Evolutionary conservation across 2,888 invertebrate species (phyloP).

Genomic region (Metalampra italica): DNA sequence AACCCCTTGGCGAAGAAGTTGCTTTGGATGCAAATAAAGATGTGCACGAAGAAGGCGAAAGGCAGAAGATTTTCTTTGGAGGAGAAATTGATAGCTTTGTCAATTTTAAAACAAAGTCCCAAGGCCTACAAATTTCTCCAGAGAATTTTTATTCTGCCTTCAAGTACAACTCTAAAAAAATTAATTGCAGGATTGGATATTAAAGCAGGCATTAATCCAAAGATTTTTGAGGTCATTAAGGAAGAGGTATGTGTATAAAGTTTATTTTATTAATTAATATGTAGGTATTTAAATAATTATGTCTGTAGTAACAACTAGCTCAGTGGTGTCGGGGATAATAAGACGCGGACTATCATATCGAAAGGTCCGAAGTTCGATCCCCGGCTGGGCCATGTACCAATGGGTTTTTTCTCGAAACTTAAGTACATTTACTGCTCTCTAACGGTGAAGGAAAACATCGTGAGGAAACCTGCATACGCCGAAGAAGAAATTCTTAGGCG

Average conservation of each 20-base stretch:
- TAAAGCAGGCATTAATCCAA: constrained; percentile 12
- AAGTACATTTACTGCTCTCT: too few relatives aligned
- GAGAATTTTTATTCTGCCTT: constrained; percentile 19
- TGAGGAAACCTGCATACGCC: too few relatives aligned
- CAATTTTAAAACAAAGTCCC: constrained; percentile 12
- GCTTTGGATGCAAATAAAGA: constrained; percentile 18
- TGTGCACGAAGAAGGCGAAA: constrained; percentile 8
- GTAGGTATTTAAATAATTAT: too few relatives aligned
- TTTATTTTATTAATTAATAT: background rate
- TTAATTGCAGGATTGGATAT: constrained; percentile 9
- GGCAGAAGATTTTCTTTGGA: constrained; percentile 11
- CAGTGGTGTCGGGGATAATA: too few relatives aligned
- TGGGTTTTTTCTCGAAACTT: too few relatives aligned
- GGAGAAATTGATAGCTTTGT: constrained; percentile 11
- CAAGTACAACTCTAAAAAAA: constrained; percentile 13
- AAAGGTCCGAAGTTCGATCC: too few relatives aligned
- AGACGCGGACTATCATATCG: too few relatives aligned
- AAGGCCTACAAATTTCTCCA: constrained; percentile 13
- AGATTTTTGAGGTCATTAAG: constrained; percentile 13
- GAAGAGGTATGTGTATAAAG: constrained; percentile 6
- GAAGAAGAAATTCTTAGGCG: too few relatives aligned
- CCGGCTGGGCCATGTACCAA: too few relatives aligned
- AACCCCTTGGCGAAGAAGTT: constrained; percentile 12
- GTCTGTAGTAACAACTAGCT: too few relatives aligned
- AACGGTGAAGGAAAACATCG: too few relatives aligned